phyloP scores from a whole-genome alignment of 2,888 invertebrate species.

The Eueremaeus valkanovi region DNA sequence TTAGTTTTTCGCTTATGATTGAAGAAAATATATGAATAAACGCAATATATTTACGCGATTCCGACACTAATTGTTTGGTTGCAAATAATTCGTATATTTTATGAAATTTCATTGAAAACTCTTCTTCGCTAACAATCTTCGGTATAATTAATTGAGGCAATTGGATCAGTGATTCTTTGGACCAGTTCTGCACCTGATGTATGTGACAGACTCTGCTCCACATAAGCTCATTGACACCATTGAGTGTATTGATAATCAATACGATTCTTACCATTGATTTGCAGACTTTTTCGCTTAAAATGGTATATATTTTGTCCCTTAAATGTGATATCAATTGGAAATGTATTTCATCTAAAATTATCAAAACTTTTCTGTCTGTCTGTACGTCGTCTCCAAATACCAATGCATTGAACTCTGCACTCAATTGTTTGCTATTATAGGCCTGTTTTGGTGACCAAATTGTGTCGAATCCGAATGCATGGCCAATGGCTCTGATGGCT shows the following conservation, averaged over 20 bases:
- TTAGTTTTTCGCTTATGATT: background rate
- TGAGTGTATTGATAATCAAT: conserved; percentile 18
- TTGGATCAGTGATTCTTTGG: background rate
- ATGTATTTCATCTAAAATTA: conserved; percentile 41
- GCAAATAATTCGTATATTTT: conserved; percentile 4
- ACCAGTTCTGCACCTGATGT: conserved; percentile 5
- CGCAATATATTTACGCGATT: conserved; percentile 14
- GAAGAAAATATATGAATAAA: conserved; percentile 15
- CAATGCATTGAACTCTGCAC: conserved; percentile 28
- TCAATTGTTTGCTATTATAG: conserved; percentile 37
- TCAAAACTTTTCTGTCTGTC: conserved; percentile 33
- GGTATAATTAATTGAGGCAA: conserved; percentile 23
- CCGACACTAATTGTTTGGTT: background rate
- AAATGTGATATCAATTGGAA: conserved; percentile 39
- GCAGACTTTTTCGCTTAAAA: background rate
- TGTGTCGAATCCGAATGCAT: conserved; percentile 39
- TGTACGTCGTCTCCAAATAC: background rate
- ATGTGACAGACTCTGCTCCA: conserved; percentile 37
- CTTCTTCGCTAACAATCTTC: background rate
- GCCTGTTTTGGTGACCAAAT: conserved; percentile 39
- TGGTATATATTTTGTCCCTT: conserved; percentile 28
- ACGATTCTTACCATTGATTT: conserved; percentile 19
- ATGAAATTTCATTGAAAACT: background rate
- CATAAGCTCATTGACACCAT: conserved; percentile 20
- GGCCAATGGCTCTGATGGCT: conserved; percentile 10